Percentiles rank a stretch among this genome's conserved stretches.
Evolutionary conservation across 2,888 invertebrate species (phyloP).

Genomic region (Eilema griseolum): DNA sequence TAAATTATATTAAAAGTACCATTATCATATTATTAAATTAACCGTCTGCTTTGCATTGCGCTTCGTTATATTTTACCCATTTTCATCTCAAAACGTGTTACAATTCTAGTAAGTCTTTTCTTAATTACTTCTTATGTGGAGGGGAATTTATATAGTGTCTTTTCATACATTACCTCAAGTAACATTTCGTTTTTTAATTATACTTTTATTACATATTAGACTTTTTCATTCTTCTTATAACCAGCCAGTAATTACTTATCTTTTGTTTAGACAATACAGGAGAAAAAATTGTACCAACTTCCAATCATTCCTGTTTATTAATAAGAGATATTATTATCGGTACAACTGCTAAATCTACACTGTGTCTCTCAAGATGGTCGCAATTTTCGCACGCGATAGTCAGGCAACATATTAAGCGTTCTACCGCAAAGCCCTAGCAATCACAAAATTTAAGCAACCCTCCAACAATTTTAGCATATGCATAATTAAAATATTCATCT

Average conservation of each 20-base stretch:
- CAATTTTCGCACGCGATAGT: conserved; percentile 34
- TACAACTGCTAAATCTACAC: conserved; percentile 21
- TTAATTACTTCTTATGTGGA: background rate
- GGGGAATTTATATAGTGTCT: too few species aligned
- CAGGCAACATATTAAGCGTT: conserved; percentile 50
- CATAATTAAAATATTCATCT: conserved; percentile 37
- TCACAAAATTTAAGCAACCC: conserved; percentile 49
- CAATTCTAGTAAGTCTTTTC: too few species aligned
- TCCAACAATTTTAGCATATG: conserved; percentile 28
- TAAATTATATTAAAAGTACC: conserved; percentile 36
- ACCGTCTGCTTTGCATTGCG: conserved; percentile 24
- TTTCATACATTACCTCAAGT: too few species aligned
- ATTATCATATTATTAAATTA: conserved; percentile 48
- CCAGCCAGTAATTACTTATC: background rate
- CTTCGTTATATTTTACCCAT: conserved; percentile 26
- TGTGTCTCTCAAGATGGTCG: conserved; percentile 25
- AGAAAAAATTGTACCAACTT: background rate
- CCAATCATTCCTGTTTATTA: background rate
- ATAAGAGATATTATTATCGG: background rate
- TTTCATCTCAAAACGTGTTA: too few species aligned
- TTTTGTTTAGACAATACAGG: too few species aligned
- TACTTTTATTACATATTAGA: too few species aligned
- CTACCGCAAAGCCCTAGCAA: conserved; percentile 44
- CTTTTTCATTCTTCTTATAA: conserved; percentile 18
- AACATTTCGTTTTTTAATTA: too few species aligned